phyloP scores from a whole-genome alignment of 2,113 vertebrate genomes.

The Myrmecophaga tridactyla region DNA sequence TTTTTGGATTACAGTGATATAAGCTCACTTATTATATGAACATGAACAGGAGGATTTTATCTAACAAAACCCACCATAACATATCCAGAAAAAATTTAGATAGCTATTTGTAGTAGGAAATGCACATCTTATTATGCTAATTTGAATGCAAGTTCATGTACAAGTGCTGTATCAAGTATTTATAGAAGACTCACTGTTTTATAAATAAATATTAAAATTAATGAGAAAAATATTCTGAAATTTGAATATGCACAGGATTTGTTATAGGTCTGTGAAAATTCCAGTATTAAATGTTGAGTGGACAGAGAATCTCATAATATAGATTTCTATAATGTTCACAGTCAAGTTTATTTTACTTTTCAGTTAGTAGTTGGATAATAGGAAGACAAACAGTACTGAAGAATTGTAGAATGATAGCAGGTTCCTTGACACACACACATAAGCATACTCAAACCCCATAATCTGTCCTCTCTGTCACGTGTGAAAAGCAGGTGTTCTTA shows the following conservation, averaged over 20 bases:
- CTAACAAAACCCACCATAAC: background rate
- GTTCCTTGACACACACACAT: background rate
- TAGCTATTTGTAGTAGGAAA: background rate
- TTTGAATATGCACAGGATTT: background rate
- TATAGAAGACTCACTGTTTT: background rate
- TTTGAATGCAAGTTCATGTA: background rate
- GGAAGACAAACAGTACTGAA: background rate
- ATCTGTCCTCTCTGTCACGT: background rate
- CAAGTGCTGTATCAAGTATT: background rate
- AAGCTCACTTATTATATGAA: background rate
- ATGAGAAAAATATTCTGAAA: background rate
- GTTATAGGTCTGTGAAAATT: background rate
- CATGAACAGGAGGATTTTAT: background rate
- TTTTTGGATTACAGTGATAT: background rate
- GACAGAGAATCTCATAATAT: background rate
- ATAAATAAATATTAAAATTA: conserved; percentile 8
- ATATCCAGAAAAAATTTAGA: background rate
- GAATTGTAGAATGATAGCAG: background rate
- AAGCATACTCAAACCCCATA: background rate
- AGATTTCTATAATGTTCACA: background rate
- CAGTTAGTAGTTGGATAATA: background rate
- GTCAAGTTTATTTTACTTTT: conserved; percentile 11
- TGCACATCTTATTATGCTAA: background rate
- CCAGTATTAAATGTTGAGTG: background rate
- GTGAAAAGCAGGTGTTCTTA: background rate